Percentiles rank a stretch among this genome's conserved stretches.
These are phyloP conservation scores for Cirrhinus mrigala DNA, from an alignment of 2,797 vertebrate genomes.

Conservation along the genomic window DNA sequence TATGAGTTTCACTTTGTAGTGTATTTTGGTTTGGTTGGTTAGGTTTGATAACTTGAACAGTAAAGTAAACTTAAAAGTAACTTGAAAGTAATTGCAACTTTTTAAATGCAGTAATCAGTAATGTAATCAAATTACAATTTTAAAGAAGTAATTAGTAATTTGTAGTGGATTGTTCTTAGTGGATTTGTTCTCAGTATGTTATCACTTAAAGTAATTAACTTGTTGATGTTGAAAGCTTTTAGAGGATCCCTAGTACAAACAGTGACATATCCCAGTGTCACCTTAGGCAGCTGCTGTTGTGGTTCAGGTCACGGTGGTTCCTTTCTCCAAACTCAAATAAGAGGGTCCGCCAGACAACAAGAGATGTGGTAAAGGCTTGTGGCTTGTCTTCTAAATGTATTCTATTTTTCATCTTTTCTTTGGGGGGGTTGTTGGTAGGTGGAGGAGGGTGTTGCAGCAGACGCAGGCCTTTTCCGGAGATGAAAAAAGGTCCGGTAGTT, in stretches of 20 bases:
- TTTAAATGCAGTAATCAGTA: no score
- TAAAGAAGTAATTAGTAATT: no score
- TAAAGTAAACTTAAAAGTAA: no score
- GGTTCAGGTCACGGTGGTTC: background rate
- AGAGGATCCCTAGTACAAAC: constrained; percentile 14
- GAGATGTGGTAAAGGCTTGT: constrained; percentile 61
- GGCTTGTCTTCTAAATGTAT: constrained; percentile 56
- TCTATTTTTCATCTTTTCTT: constrained; percentile 29
- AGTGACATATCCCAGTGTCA: constrained; percentile 3
- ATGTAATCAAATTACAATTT: no score
- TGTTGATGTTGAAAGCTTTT: constrained; percentile 23
- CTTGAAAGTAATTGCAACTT: no score
- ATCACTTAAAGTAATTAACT: background rate
- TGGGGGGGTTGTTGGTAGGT: constrained; percentile 16
- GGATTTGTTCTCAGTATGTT: background rate
- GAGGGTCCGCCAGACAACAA: constrained; percentile 29
- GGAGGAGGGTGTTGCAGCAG: constrained; percentile 57
- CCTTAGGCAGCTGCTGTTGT: constrained; percentile 1
- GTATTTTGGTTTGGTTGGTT: no score
- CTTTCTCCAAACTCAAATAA: background rate
- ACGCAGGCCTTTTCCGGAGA: constrained; percentile 68
- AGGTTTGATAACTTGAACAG: no score
- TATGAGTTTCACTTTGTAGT: no score
- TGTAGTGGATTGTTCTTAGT: background rate
- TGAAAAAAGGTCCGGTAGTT: constrained; percentile 66